A percentile compares a stretch with the other conserved stretches of the same genome.
phyloP scores from a whole-genome alignment of 2,888 invertebrate species.

The Dolichopus griseipennis region DNA sequence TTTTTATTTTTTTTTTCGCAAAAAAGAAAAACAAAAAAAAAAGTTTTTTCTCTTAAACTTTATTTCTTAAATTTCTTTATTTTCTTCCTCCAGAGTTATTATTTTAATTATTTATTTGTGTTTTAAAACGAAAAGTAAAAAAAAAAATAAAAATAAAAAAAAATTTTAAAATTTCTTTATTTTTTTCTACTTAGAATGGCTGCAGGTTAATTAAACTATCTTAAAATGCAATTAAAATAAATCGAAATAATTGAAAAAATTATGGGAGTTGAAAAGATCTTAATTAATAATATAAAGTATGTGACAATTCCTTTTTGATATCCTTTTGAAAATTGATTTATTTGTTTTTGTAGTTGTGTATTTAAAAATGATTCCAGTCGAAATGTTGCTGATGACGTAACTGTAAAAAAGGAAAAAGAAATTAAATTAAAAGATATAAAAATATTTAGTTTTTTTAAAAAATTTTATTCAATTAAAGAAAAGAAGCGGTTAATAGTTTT shows the following conservation, averaged over 20 bases:
- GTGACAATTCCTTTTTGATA: slow-evolving; percentile 6
- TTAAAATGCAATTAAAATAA: neutral
- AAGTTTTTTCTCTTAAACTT: neutral
- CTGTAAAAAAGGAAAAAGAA: neutral
- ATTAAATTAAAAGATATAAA: neutral
- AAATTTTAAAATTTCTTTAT: neutral
- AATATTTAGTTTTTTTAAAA: too few relatives aligned
- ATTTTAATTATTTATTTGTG: neutral
- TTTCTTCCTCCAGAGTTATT: neutral
- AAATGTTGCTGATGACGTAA: neutral
- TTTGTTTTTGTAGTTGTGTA: neutral
- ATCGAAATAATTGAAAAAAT: slow-evolving; percentile 3
- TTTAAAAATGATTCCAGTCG: neutral
- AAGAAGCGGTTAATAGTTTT: too few relatives aligned
- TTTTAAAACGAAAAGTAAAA: neutral
- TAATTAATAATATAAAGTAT: neutral
- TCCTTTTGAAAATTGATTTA: neutral
- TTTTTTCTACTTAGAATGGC: neutral
- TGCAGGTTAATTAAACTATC: neutral
- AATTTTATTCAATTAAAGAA: too few relatives aligned
- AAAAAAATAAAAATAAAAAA: too few relatives aligned
- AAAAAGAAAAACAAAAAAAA: too few relatives aligned
- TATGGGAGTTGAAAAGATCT: neutral
- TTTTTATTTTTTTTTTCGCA: too few relatives aligned
- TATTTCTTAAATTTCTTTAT: neutral